phyloP scores from a whole-genome alignment of 1,140 invertebrate species.

The Cotesia typhae region DNA sequence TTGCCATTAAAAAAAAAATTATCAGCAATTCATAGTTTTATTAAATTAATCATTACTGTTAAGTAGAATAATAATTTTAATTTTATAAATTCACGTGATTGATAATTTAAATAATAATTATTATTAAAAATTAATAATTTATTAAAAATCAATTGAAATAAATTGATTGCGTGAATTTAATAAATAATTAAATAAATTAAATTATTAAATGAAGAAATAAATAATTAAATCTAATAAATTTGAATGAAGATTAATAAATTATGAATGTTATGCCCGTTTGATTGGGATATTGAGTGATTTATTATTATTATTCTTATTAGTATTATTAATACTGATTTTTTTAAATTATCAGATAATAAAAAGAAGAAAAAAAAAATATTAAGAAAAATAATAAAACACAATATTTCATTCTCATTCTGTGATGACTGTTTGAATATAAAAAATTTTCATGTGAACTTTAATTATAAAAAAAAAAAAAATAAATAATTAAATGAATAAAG shows the following conservation, averaged over 20 bases:
- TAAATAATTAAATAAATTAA: not conserved
- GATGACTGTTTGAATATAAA: constrained; percentile 59
- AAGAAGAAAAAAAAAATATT: constrained; percentile 32
- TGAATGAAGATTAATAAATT: no score
- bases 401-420: constrained; percentile 63
- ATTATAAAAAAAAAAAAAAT: constrained; percentile 48
- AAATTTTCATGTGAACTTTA: constrained; percentile 52
- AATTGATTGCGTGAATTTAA: constrained; percentile 1
- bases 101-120: no score
- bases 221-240: not conserved
- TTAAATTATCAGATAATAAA: constrained; percentile 46
- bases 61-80: no score
- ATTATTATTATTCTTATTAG: not conserved
- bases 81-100: no score
- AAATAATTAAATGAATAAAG: not conserved
- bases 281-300: not conserved
- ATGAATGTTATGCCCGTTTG: not conserved
- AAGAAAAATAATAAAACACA: constrained; percentile 39
- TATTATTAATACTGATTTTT: constrained; percentile 43
- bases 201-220: not conserved
- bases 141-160: constrained; percentile 38
- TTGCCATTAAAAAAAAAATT: no score
- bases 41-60: no score
- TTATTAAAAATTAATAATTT: not conserved
- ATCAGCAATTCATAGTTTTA: no score